Percentiles rank a stretch among this genome's conserved stretches.
phyloP scores from a whole-genome alignment of 1,140 invertebrate genomes.

The Drosophila repleta region DNA sequence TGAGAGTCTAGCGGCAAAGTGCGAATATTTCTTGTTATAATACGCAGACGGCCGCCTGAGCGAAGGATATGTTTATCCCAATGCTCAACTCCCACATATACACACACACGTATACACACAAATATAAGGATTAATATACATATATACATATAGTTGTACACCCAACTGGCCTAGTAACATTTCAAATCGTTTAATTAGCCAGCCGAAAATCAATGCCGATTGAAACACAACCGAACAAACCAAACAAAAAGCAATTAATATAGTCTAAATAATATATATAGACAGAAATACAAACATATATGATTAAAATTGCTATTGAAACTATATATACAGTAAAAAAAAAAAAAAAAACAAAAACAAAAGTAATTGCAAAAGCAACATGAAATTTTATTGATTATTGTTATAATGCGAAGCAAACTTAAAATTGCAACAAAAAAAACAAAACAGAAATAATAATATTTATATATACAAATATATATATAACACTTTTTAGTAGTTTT shows the following conservation, averaged over 20 bases:
- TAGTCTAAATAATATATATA: constrained; percentile 49
- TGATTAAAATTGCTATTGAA: constrained; percentile 59
- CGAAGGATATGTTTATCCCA: constrained; percentile 30
- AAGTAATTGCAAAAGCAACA: constrained; percentile 77
- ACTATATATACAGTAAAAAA: constrained; percentile 27
- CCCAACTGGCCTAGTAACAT: constrained; percentile 11
- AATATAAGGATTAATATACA: constrained; percentile 12
- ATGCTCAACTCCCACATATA: constrained; percentile 32
- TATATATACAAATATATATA: constrained; percentile 33
- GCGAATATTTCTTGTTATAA: constrained; percentile 41
- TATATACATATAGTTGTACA: constrained; percentile 3
- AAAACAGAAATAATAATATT: constrained; percentile 32
- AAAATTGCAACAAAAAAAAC: constrained; percentile 35
- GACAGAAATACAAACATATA: constrained; percentile 22
- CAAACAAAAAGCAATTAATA: constrained; percentile 40
- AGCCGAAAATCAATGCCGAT: constrained; percentile 19
- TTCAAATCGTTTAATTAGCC: constrained; percentile 30
- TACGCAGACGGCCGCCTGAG: constrained; percentile 16
- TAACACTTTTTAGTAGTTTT: constrained; percentile 29
- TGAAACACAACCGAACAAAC: constrained; percentile 28
- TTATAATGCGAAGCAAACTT: constrained; percentile 80
- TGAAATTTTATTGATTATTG: constrained; percentile 81
- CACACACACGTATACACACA: constrained; percentile 12
- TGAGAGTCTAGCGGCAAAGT: constrained; percentile 47
- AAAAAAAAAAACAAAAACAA: constrained; percentile 13